Evolutionary conservation across 1,140 invertebrate species (phyloP).

Genomic region (Tenebrio molitor): DNA sequence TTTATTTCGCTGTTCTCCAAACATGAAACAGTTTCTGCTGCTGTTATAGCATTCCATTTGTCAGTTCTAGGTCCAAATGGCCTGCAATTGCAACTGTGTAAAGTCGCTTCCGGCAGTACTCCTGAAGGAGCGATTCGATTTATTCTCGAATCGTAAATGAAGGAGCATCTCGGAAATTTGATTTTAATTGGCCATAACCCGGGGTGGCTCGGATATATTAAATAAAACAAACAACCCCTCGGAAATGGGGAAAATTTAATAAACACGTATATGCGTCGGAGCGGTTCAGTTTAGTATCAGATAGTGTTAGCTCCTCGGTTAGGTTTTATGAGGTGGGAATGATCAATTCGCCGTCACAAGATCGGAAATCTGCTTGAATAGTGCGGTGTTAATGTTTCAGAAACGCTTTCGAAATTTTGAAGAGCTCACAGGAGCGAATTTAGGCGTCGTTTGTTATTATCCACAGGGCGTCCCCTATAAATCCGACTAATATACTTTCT

Average conservation of each 20-base stretch:
- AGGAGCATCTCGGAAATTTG: background rate
- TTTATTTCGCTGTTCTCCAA: too few species aligned
- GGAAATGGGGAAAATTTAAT: constrained; percentile 22
- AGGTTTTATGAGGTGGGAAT: constrained; percentile 51
- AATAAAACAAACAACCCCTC: constrained; percentile 18
- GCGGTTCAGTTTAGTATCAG: constrained; percentile 24
- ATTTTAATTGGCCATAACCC: constrained; percentile 1
- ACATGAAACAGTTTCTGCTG: too few species aligned
- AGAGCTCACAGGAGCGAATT: background rate
- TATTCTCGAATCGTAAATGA: background rate
- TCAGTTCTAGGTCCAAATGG: too few species aligned
- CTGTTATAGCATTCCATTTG: too few species aligned
- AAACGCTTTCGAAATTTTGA: constrained; percentile 28
- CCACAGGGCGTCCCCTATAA: constrained; percentile 20
- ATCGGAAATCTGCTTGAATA: constrained; percentile 49
- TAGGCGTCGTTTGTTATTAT: background rate
- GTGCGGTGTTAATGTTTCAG: constrained; percentile 24
- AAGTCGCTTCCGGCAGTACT: background rate
- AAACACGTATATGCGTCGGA: background rate
- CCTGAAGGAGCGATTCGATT: background rate
- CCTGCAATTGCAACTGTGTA: too few species aligned
- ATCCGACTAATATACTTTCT: constrained; percentile 6
- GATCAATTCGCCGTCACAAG: constrained; percentile 50
- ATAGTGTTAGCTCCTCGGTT: constrained; percentile 18
- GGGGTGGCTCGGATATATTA: background rate